These are phyloP conservation scores for Belonocnema kinseyi DNA, from an alignment of 1,140 invertebrate genomes.

Conservation along the genomic window DNA sequence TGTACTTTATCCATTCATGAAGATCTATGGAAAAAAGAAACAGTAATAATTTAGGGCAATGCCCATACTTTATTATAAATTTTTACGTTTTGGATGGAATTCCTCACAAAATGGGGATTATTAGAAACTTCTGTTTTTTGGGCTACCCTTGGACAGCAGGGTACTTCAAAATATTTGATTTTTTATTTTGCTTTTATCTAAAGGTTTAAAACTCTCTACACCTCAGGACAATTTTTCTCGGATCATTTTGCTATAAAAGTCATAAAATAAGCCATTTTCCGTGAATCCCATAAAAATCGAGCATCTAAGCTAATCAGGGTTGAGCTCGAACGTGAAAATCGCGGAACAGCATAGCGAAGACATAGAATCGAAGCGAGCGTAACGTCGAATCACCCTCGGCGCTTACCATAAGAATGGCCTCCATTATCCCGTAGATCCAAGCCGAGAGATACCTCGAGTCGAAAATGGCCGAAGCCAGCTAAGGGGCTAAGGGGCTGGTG, in stretches of 20 bases:
- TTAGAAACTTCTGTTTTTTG: too few species aligned
- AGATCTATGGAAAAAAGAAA: too few species aligned
- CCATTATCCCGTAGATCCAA: slow-evolving; percentile 73
- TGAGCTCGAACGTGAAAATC: slow-evolving; percentile 33
- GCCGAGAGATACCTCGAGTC: slow-evolving; percentile 67
- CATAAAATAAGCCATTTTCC: not conserved
- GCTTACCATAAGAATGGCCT: slow-evolving; percentile 74
- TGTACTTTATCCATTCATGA: too few species aligned
- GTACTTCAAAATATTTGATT: too few species aligned
- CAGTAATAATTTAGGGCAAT: too few species aligned
- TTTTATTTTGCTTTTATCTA: too few species aligned
- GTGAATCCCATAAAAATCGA: not conserved
- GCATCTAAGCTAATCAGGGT: slow-evolving; percentile 7
- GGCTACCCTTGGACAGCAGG: too few species aligned
- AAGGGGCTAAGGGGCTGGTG: slow-evolving; percentile 74
- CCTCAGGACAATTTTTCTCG: too few species aligned
- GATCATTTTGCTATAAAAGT: not conserved
- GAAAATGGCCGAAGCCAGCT: slow-evolving; percentile 70
- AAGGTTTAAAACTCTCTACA: too few species aligned
- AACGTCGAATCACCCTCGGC: slow-evolving; percentile 49
- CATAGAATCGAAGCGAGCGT: slow-evolving; percentile 56
- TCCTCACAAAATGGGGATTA: too few species aligned
- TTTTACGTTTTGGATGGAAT: too few species aligned
- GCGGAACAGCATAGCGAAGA: slow-evolving; percentile 46
- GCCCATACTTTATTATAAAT: too few species aligned